Base-by-base conservation (phyloP, 2,888 invertebrate species). In the Pasiphila rectangulata region DNA sequence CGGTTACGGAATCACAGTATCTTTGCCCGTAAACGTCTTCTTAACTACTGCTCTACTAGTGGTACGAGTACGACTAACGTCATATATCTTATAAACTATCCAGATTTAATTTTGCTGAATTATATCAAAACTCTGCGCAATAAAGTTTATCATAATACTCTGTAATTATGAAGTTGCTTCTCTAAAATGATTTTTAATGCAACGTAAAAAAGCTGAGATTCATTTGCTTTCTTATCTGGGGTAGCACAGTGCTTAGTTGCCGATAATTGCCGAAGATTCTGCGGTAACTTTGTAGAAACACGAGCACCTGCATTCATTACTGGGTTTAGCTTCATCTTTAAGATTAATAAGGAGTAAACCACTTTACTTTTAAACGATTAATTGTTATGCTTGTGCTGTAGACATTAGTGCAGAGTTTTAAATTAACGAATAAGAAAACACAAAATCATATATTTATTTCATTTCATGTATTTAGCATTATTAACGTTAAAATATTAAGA, bases 241-340 rank as follows among this genome's bases (percentile, higher is more conserved):
- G 40, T 25, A 13, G 27, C 10, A 3, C 16, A 30, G 70, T 68
- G 72, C 71, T n/a, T n/a, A n/a, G 69, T 73, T 76, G 67, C 77
- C 78, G 79, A 82, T 84, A 81, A 80, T 82, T 79, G 74, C 70
- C 64, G 63, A 69, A 75, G 79, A 76, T 72, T 69, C 61, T 69
- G 63, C 69, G 61, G 70, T 63, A 68, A 75, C 72, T 75, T 76
- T 67, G 70, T 60, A 64, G 63, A 61, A 61, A 69, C 64, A 63
- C 77, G 75, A 73, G 77, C 77, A 84, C 79, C 81, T 84, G 84
- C 84, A 84, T 84, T 84, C 81, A 85, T 85, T 84, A 85, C 74
- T 70, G 75, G 83, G 80, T 80, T 84, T 83, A 83, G 69, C 79
- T 71, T 75, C 78, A 80, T 80, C 82, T 74, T 72, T 71, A 69